Conservation (phyloP, 2,113 vertebrate genomes). For the Laticauda colubrina region DNA sequence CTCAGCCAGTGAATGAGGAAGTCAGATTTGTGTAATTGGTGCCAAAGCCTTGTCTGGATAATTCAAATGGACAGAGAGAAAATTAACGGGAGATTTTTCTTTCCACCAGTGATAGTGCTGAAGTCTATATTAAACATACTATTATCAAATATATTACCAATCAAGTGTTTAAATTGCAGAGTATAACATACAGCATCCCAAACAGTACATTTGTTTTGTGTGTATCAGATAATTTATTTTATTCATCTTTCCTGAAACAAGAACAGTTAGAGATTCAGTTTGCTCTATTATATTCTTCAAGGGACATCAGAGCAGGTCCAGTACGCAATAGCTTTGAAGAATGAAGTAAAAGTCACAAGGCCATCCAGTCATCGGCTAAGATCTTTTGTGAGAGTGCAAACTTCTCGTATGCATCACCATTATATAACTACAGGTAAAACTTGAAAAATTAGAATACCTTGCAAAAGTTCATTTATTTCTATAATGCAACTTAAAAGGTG, state of each 20-base stretch:
- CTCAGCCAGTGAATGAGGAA: conserved; percentile 49
- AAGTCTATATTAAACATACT: conserved; percentile 41
- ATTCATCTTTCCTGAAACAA: conserved; percentile 27
- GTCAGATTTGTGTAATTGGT: conserved; percentile 61
- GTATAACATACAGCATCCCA: conserved; percentile 32
- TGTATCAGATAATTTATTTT: conserved; percentile 38
- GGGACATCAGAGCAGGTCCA: conserved; percentile 18
- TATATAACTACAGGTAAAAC: neutral
- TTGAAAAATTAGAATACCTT: too few species aligned
- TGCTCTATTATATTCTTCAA: neutral
- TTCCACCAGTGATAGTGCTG: conserved; percentile 48
- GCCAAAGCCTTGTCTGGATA: conserved; percentile 91
- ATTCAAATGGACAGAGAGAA: conserved; percentile 65
- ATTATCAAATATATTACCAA: conserved; percentile 31
- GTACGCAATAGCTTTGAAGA: conserved; percentile 31
- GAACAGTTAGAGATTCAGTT: conserved; percentile 30
- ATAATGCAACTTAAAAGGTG: too few species aligned
- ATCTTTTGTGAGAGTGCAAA: neutral
- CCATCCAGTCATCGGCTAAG: conserved; percentile 9
- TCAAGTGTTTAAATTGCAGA: conserved; percentile 42
- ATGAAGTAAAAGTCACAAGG: neutral
- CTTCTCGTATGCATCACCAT: conserved; percentile 29
- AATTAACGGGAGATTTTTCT: conserved; percentile 65
- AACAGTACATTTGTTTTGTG: conserved; percentile 39
- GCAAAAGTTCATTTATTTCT: too few species aligned